Evolutionary conservation across 2,113 vertebrate genomes (phyloP).

Genomic region (Bubalus kerabau): DNA sequence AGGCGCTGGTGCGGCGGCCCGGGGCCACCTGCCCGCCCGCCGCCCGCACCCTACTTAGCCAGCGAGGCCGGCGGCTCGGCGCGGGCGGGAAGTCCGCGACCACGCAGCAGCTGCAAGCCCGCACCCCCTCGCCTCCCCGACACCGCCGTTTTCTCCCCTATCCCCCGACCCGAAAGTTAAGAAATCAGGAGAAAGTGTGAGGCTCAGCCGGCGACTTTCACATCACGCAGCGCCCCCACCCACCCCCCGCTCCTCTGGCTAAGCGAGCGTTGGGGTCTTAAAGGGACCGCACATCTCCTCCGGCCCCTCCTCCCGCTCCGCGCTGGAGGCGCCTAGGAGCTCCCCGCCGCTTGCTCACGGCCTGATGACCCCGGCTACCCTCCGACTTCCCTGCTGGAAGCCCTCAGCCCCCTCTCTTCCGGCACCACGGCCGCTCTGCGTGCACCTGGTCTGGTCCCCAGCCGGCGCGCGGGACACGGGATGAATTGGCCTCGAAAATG

Average conservation of each 20-base stretch:
- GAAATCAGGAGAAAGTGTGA: conserved; percentile 59
- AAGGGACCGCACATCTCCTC: conserved; percentile 66
- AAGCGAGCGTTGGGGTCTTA: conserved; percentile 62
- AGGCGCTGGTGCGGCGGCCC: conserved; percentile 35
- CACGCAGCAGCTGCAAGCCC: neutral
- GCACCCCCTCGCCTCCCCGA: neutral
- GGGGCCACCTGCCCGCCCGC: conserved; percentile 63
- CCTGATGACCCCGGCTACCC: neutral
- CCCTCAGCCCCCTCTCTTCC: neutral
- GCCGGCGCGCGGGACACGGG: neutral
- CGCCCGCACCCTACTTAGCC: conserved; percentile 26
- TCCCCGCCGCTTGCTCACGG: neutral
- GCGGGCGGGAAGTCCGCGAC: conserved; percentile 34
- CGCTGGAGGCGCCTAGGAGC: neutral
- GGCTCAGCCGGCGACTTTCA: conserved; percentile 58
- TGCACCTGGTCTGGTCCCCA: neutral
- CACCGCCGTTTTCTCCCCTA: conserved; percentile 22
- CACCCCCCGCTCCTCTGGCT: conserved; percentile 38
- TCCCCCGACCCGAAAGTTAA: conserved; percentile 48
- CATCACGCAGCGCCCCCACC: conserved; percentile 45
- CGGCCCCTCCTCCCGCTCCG: neutral
- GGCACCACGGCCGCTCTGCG: neutral
- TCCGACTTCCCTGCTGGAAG: neutral
- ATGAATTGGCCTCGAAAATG: neutral
- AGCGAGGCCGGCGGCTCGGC: neutral